Evolutionary conservation across 2,888 invertebrate genomes (phyloP), one percentile per base, ranked within the genome.

Genomic region (Cheilosia urbana): DNA sequence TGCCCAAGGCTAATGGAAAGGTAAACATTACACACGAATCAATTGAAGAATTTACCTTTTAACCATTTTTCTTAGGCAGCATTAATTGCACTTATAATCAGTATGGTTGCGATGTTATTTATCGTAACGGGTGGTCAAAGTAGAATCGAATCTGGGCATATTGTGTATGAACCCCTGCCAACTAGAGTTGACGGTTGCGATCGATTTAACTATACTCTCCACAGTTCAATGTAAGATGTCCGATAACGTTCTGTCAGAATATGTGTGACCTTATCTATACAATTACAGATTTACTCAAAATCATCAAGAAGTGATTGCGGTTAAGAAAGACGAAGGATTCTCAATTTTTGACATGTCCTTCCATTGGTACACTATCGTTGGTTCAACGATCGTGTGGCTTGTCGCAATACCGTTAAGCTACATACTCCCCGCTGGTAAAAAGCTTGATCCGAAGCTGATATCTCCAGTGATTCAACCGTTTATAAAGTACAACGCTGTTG

Each of bases 331-430:
- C 0, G 45, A 84, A 4, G 77, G 69, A 15, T 90, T 90, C 57
- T 89, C 91, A 30, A 89, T 95, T 6, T 94, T 94, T 84, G 92
- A 93, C 13, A 88, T 95, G 53, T 94, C 94, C 0, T 94, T 94
- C 89, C 93, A 94, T 90, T 95, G 94, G 93, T 95, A 94, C 88
- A 91, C 93, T 0, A 80, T 93, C 0, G 88, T 94, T 3, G 95
- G 95, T 1, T 92, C 93, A 19, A 4, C 91, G 0, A 89, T 93
- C 13, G 93, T 93, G 0, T 92, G 94, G 76, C 82, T 93, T 1
- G 90, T 94, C 2, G 94, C 93, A 0, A 87, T 94, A 13, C 87
- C 93, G 3, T 92, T 94, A 24, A 94, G 94, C 88, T 93, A 93
- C 79, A 72, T 94, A 7, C 91, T 93, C 0, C 92, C 92, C 0